Evolutionary conservation across 2,888 invertebrate genomes (phyloP), one percentile per base, ranked within the genome.

Genomic region (Maniola hyperantus): DNA sequence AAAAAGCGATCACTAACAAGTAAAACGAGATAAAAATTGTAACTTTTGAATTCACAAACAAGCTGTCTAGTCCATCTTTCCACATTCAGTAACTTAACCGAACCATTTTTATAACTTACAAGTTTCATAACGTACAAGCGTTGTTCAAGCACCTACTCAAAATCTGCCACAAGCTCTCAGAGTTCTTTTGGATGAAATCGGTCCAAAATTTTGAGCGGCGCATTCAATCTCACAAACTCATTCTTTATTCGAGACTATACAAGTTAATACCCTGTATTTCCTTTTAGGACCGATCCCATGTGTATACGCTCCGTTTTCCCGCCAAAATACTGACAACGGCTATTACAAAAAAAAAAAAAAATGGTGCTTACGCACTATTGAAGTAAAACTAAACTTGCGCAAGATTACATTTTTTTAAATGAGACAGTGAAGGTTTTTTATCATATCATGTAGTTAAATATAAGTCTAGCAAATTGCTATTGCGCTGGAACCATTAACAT

Each of bases 201-300:
- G 63, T 70, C 62, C 64, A 53, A 67, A 67, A 65, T 70, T 65
- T 65, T 65, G 65, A 65, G 65, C 64, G 55, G 57, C 48, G 58
- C 66, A 58, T 46, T 51, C 51, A 62, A 36, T 51, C 46, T 53
- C 36, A 62, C 42, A 62, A 62, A 51, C 42, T 39, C 36, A 20
- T 42, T 57, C 46, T 53, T 64, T 68, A 65, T 71, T 69, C 70
- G 72, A 72, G 72, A 64, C 48, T 51, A 72, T 72, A 71, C 68
- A 62, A 51, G 51, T 54, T 26, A 70, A 68, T 71, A 72, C 72
- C 72, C 72, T 72, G 72, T 72, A 71, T 66, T 57, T 64, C 68
- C 71, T 71, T 55, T 55, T 50, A 66, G 64, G 69, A 66, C 68
- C 65, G 65, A 65, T 54, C 54, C 54, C 65, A 59, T 65, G n/a